Conservation (phyloP, 2,113 vertebrate genomes). For the Hypomesus transpacificus region DNA sequence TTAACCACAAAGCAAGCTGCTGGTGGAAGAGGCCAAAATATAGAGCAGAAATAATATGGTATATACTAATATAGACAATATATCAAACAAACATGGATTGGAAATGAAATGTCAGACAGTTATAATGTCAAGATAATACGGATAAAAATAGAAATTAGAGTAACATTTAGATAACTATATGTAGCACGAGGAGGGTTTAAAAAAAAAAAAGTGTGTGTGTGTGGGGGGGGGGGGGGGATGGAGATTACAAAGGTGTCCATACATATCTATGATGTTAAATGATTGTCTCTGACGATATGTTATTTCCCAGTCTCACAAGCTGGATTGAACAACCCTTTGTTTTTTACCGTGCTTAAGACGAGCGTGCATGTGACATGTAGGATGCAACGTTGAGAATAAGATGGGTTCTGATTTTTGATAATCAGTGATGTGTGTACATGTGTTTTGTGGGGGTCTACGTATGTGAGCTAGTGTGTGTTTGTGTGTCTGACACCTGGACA, state of each 20-base stretch:
- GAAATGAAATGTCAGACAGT: conserved; percentile 9
- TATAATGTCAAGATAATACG: conserved; percentile 26
- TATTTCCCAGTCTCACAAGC: conserved; percentile 1
- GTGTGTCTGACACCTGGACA: conserved; percentile 12
- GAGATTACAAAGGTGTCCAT: conserved; percentile 22
- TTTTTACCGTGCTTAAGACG: conserved; percentile 7
- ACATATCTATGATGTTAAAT: conserved; percentile 5
- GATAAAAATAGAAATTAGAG: neutral
- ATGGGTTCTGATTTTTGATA: neutral
- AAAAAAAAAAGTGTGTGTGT: conserved; percentile 26
- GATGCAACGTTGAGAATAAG: neutral
- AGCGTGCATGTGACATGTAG: conserved; percentile 11
- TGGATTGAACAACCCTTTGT: conserved; percentile 1
- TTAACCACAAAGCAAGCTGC: too few species aligned
- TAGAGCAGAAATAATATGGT: too few species aligned
- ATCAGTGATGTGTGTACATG: conserved; percentile 1
- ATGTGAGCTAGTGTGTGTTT: neutral
- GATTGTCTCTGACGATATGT: conserved; percentile 48
- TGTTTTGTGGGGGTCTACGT: neutral
- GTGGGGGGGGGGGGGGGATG: conserved; percentile 9
- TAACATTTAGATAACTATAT: neutral
- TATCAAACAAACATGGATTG: neutral
- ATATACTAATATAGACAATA: neutral
- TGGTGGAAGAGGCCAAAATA: too few species aligned
- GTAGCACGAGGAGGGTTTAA: conserved; percentile 13